Base-by-base conservation (phyloP, 2,797 vertebrate species). In the Alcedo quadribrachys region DNA sequence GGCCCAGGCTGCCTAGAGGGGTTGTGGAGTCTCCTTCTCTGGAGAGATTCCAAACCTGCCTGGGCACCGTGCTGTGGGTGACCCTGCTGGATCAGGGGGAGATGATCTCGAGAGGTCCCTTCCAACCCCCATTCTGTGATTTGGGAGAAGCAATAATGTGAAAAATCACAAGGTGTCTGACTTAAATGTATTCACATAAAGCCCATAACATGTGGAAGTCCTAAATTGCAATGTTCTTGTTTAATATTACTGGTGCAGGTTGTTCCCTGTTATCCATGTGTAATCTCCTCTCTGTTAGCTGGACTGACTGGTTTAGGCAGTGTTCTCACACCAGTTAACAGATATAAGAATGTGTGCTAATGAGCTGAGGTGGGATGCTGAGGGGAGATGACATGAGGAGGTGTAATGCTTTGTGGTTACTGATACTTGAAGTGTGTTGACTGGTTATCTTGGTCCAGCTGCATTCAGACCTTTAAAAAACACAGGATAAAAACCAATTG, bases 301-400 rank as follows among this genome's bases (percentile, higher is more conserved):
- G 76, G 19, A 6, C 11, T 61, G 1, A 28, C 28, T 83, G 79
- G 6, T 42, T 45, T n/a, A 8, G 30, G 18, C 10, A 10, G 20
- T 28, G 5, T 65, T 42, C n/a, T 76, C 7, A 9, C 3, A 0
- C 10, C 15, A 8, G 48, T 10, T 32, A 14, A 45, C 12, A 9
- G 6, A 2, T 22, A 4, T 6, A 50, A 27, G 33, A 32, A 32
- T 1, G 3, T 1, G 6, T 21, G 15, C 35, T 5, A 9, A 17
- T 22, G 20, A 25, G 14, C 6, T 28, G 62, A 43, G 54, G 7
- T 45, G 51, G 7, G 53, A 9, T 20, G 14, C 35, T 15, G 5
- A 43, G 17, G 11, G n/a, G 24, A 51, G 37, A 7, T 24, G 21
- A 11, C 55, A 37, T 9, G 53, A 66, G 40, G 12, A 60, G 22